Evolutionary conservation across 2,113 vertebrate species (phyloP).

Genomic region (Microcebus griseorufus): DNA sequence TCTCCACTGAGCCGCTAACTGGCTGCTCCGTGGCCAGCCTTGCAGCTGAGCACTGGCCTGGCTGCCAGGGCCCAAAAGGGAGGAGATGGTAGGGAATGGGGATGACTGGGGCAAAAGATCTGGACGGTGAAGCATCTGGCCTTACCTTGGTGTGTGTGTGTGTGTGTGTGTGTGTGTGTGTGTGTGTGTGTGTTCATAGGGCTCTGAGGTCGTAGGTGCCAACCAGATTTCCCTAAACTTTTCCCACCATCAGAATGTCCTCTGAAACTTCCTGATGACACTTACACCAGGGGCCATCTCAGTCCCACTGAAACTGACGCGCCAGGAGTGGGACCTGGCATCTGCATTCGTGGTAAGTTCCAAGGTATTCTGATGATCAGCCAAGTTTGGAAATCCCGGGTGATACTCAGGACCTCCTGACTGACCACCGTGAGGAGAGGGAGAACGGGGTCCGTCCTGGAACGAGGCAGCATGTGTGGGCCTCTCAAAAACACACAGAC

Average conservation of each 20-base stretch:
- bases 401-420: background rate
- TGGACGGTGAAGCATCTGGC: no score
- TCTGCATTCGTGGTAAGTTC: background rate
- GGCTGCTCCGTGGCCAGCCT: background rate
- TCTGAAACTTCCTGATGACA: background rate
- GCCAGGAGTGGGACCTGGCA: no score
- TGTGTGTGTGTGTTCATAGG: background rate
- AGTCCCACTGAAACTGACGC: background rate
- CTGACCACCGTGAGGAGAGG: background rate
- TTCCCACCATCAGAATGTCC: background rate
- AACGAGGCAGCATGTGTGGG: background rate
- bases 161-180: accelerated
- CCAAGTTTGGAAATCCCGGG: background rate
- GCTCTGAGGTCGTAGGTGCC: background rate
- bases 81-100: background rate
- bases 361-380: background rate
- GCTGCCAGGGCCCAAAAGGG: background rate
- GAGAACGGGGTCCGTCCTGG: background rate
- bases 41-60: background rate
- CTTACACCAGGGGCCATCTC: background rate
- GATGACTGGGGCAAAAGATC: no score
- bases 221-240: background rate
- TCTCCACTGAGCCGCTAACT: background rate
- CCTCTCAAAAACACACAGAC: background rate
- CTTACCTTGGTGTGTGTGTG: background rate